These are phyloP conservation scores for Anas bahamensis DNA, from an alignment of 2,797 vertebrate species.

Conservation along the genomic window DNA sequence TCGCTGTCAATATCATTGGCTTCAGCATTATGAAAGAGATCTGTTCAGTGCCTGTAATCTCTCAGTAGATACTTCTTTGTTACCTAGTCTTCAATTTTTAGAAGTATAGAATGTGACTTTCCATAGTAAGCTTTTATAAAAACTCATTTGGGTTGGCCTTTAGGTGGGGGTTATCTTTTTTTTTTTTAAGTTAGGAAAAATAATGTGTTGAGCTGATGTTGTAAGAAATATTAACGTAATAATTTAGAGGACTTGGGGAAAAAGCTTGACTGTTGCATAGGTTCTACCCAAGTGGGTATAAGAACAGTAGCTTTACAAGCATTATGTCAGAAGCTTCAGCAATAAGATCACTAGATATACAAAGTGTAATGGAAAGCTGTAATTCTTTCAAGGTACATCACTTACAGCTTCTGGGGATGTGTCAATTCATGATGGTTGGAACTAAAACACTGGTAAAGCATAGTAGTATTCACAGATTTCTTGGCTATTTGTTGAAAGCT, in stretches of 20 bases:
- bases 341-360: not conserved
- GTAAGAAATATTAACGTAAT: not conserved
- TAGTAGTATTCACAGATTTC: not conserved
- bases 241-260: not conserved
- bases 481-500: not conserved
- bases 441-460: not conserved
- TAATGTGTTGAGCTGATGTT: not conserved
- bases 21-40: slow-evolving; percentile 15
- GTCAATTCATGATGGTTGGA: not conserved
- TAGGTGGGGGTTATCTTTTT: rapidly evolving
- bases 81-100: slow-evolving; percentile 26
- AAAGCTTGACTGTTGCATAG: not conserved
- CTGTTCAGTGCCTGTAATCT: slow-evolving; percentile 14
- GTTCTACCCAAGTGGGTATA: not conserved
- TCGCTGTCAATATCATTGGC: not conserved
- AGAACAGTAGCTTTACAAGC: not conserved
- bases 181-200: not conserved
- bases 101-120: not conserved
- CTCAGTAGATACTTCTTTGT: slow-evolving; percentile 34
- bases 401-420: not conserved
- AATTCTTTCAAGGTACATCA: not conserved
- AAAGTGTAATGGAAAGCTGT: not conserved
- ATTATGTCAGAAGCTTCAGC: not conserved
- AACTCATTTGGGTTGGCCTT: not conserved
- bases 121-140: not conserved